Percentiles rank a stretch among this genome's conserved stretches.
Evolutionary conservation across 2,888 invertebrate genomes (phyloP).

Genomic region (Caenorhabditis japonica): DNA sequence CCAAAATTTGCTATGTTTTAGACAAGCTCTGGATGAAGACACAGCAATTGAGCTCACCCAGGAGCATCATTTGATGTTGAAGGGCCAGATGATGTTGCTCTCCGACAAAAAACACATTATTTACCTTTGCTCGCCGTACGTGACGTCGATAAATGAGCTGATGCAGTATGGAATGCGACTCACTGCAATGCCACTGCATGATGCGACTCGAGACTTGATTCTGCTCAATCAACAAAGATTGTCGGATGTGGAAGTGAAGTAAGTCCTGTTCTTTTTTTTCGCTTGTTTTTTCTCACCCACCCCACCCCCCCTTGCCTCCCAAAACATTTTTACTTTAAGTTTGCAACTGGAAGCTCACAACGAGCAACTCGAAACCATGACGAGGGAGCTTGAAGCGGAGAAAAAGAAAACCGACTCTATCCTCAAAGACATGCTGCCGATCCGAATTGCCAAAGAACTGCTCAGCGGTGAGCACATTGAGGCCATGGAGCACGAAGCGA

Average conservation of each 20-base stretch:
- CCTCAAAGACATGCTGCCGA: conserved; percentile 77
- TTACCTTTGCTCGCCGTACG: conserved; percentile 75
- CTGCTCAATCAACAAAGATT: conserved; percentile 76
- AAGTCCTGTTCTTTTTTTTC: no score
- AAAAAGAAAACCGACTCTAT: conserved; percentile 74
- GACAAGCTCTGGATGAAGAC: conserved; percentile 25
- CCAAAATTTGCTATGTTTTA: no score
- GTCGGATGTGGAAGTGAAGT: conserved; percentile 76
- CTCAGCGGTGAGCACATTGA: conserved; percentile 76
- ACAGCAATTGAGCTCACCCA: conserved; percentile 19
- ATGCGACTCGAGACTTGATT: conserved; percentile 76
- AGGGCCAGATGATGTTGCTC: conserved; percentile 75
- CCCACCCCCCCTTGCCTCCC: no score
- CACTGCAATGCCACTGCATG: conserved; percentile 75
- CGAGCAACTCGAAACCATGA: conserved; percentile 76
- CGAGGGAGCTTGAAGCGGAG: conserved; percentile 74
- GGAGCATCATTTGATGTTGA: conserved; percentile 68
- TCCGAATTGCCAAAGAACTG: conserved; percentile 75
- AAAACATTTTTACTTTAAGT: conserved; percentile 71
- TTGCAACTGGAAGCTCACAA: conserved; percentile 78
- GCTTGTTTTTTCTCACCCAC: no score
- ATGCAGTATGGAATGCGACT: conserved; percentile 74
- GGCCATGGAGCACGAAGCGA: conserved; percentile 73
- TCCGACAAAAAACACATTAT: conserved; percentile 65
- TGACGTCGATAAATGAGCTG: conserved; percentile 74